phyloP scores from a whole-genome alignment of 2,888 invertebrate species.

The Scrobipalpa costella region DNA sequence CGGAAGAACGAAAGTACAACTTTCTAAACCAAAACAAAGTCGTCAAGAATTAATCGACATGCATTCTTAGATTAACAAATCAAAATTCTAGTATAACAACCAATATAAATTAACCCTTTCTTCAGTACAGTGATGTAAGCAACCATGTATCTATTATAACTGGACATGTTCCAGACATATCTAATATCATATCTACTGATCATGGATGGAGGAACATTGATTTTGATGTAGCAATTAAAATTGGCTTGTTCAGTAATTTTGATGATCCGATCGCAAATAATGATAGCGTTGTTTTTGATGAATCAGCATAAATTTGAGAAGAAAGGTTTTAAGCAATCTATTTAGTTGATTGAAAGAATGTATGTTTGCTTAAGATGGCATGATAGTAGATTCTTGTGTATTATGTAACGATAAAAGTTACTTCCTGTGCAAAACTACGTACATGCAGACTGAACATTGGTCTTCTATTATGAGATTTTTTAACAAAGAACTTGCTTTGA shows the following conservation, averaged over 20 bases:
- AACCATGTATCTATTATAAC: background rate
- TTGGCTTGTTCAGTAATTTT: conserved; percentile 32
- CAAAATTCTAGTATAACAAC: conserved; percentile 34
- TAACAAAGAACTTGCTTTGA: too few species aligned
- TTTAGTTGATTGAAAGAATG: background rate
- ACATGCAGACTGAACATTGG: too few species aligned
- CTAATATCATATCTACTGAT: conserved; percentile 41
- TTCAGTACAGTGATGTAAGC: background rate
- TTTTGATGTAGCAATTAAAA: conserved; percentile 42
- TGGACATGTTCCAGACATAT: conserved; percentile 28
- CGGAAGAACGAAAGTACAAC: conserved; percentile 33
- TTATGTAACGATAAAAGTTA: conserved; percentile 7
- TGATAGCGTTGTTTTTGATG: conserved; percentile 28
- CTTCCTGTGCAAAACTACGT: background rate
- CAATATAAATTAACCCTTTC: background rate
- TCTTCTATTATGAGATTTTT: too few species aligned
- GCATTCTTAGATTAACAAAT: conserved; percentile 48
- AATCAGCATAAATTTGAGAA: conserved; percentile 20
- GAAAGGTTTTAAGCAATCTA: conserved; percentile 11
- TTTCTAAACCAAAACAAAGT: conserved; percentile 34
- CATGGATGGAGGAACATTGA: conserved; percentile 37
- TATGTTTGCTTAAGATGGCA: background rate
- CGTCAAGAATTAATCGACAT: conserved; percentile 25
- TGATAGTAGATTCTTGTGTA: background rate
- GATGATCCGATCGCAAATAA: conserved; percentile 31